phyloP scores from a whole-genome alignment of 2,888 invertebrate species.

The Drosophila monieri region DNA sequence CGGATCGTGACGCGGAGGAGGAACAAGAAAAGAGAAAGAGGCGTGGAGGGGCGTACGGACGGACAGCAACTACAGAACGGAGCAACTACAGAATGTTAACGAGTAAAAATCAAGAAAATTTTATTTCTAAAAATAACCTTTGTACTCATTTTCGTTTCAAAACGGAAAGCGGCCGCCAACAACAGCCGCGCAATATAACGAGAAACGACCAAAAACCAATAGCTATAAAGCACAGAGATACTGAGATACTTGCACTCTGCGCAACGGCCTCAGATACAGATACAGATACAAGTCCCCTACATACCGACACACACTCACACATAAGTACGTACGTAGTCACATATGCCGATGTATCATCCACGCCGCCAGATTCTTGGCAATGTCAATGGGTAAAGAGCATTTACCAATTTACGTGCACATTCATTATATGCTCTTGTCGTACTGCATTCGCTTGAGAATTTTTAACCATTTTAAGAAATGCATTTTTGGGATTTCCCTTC shows the following conservation, averaged over 20 bases:
- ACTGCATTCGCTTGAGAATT: not conserved
- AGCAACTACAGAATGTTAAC: conserved; percentile 75
- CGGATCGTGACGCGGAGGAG: conserved; percentile 36
- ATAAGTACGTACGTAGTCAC: conserved; percentile 1
- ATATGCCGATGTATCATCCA: conserved; percentile 1
- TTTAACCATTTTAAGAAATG: not conserved
- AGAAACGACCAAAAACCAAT: conserved; percentile 70
- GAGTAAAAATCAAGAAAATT: conserved; percentile 76
- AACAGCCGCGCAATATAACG: conserved; percentile 43
- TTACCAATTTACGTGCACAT: conserved; percentile 1
- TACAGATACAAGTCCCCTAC: conserved; percentile 7
- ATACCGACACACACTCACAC: not conserved
- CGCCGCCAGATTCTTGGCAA: conserved; percentile 28
- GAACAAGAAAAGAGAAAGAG: not conserved
- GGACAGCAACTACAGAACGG: conserved; percentile 59
- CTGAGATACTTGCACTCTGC: conserved; percentile 43
- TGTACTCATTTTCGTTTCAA: conserved; percentile 75
- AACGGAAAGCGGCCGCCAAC: conserved; percentile 54
- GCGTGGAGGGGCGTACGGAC: not conserved
- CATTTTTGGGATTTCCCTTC: not conserved
- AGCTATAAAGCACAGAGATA: conserved; percentile 69
- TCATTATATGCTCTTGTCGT: not conserved
- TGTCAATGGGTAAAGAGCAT: conserved; percentile 20
- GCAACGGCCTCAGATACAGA: conserved; percentile 28
- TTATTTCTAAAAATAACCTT: conserved; percentile 78